Conservation (phyloP, 2,113 vertebrate species). For the cat (Felis catus) region F.catus_Fca126_mat1.0 CM031418.1:139428001-139428500, state of each 20-base stretch:
- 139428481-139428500: neutral
- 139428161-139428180: neutral
- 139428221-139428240: neutral
- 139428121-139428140: neutral
- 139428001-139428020: neutral
- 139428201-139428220: neutral
- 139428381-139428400: neutral
- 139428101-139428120: neutral
- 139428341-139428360: accelerated
- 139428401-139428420: accelerated
- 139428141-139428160: neutral
- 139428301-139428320: accelerated
- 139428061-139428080: neutral
- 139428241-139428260: neutral
- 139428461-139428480: neutral
- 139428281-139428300: neutral
- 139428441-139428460: accelerated
- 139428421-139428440: neutral
- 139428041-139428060: neutral
- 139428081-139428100: neutral
- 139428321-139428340: neutral
- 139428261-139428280: neutral
- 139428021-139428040: neutral
- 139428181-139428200: neutral
- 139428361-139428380: accelerated